Evolutionary conservation across 2,113 vertebrate genomes (phyloP), one percentile per base, ranked within the genome.

Genomic region (Sinocyclocheilus maitianheensis): DNA sequence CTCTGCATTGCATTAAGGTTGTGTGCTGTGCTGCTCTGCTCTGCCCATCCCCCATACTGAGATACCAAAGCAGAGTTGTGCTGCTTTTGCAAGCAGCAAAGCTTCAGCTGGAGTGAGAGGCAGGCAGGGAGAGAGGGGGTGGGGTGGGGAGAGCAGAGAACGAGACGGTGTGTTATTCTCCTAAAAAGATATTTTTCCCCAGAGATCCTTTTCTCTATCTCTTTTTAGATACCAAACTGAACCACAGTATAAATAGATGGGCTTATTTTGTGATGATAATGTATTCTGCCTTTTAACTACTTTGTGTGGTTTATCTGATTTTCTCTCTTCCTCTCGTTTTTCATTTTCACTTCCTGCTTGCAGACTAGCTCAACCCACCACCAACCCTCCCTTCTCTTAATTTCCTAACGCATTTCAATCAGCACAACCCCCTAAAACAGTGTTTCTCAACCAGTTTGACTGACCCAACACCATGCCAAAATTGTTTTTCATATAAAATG

Each of bases 1-100:
- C 90, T 84, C 91, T 84, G 88, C 81, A 85, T 81, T 87, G 83
- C 86, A 87, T 87, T 87, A 91, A 85, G 89, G 87, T 9, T 78
- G 78, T 63, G 78, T 24, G 53, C 90, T 89, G 90, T 89, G 92
- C 83, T 90, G 89, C 82, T 63, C 69, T 63, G 81, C 82, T 72
- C 69, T 63, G 81, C 95, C 95, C 95, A 94, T 96, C 94, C 95
- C 95, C 95, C 95, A 94, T 90, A 89, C 91, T 87, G 91, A 87
- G 83, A 75, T 80, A 92, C 92, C 89, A 92, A 90, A 94, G 90
- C 91, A 93, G 93, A 90, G 87, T 74, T 90, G 90, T 77, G 86
- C 88, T 92, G 94, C 91, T 94, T 94, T 94, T 94, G 90, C 87
- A 90, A 88, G 85, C 89, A 87, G 87, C 85, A 82, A 84, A 72